Evolutionary conservation across 2,888 invertebrate species (phyloP), one percentile per base, ranked within the genome.

Genomic region (Apoda limacodes): DNA sequence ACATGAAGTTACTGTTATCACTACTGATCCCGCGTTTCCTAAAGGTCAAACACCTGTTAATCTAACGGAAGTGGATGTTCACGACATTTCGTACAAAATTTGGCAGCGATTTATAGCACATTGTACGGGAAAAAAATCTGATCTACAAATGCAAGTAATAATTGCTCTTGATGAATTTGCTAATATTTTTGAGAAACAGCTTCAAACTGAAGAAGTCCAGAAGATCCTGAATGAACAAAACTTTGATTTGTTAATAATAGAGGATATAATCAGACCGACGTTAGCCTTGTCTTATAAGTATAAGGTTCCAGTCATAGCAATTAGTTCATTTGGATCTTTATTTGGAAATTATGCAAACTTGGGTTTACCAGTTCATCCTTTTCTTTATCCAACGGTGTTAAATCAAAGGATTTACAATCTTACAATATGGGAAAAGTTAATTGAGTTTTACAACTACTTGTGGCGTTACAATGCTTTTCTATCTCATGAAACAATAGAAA

Each of bases 1-100:
- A 2, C 70, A 72, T 24, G 48, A 68, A 20, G 26, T 72, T 1
- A 52, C 60, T 0, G 42, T 64, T 2, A 32, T 63, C 5, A 61
- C 68, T 0, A 27, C 69, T 3, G 28, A 62, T 28, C 61, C 64
- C 10, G 42, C 28, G 4, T 49, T 39, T 22, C 35, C 39, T 9
- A 36, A 37, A 21, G 42, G 34, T 4, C 3, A 37, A 29, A 21
- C 45, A 7, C 45, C 46, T 10, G 14, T 24, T 4, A 66, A 60
- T 30, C 48, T 59, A n/a, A 58, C 42, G 4, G 60, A 67, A 44
- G 54, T 69, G 13, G 46, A 59, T 13, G 17, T 59, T 0, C 40
- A 50, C 13, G 45, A 52, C 13, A 9, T 48, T 14, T 48, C 54
- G 2, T 48, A 50, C 13, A 21, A 25, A 10, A n/a, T n/a, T n/a